Percentiles rank a stretch among this genome's conserved stretches.
Evolutionary conservation across 2,113 vertebrate species (phyloP).

Genomic region (Alces alces): DNA sequence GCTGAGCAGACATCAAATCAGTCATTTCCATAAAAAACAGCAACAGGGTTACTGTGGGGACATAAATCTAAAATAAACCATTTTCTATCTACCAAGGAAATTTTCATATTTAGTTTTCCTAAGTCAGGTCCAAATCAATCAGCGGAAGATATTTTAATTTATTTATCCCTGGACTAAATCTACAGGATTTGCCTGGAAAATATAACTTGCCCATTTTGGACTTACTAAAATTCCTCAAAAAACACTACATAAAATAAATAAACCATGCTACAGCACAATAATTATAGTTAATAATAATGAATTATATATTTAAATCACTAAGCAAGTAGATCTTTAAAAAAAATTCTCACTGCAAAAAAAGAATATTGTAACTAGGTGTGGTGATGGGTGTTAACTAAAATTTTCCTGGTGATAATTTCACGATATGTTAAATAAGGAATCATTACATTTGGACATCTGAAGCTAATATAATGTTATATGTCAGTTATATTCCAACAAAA

Average conservation of each 20-base stretch:
- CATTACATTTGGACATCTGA: not conserved
- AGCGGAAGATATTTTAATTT: not conserved
- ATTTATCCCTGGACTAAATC: not conserved
- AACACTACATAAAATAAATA: not conserved
- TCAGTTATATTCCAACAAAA: not conserved
- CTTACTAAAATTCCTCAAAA: not conserved
- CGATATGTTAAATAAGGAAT: not conserved
- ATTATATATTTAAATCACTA: too few species aligned
- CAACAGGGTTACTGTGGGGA: not conserved
- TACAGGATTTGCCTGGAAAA: not conserved
- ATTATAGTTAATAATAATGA: not conserved
- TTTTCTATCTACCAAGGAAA: not conserved
- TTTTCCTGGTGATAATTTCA: not conserved
- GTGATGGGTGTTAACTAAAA: not conserved
- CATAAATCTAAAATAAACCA: not conserved
- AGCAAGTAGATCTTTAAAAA: not conserved
- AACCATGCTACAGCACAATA: not conserved
- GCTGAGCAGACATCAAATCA: not conserved
- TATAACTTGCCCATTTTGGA: not conserved
- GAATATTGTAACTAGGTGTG: not conserved
- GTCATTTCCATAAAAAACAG: not conserved
- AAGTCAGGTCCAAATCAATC: not conserved
- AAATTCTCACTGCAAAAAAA: not conserved
- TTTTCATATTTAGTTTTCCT: not conserved
- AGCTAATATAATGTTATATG: not conserved